Conservation (phyloP, 2,113 vertebrate species). For the Stercorarius parasiticus region DNA sequence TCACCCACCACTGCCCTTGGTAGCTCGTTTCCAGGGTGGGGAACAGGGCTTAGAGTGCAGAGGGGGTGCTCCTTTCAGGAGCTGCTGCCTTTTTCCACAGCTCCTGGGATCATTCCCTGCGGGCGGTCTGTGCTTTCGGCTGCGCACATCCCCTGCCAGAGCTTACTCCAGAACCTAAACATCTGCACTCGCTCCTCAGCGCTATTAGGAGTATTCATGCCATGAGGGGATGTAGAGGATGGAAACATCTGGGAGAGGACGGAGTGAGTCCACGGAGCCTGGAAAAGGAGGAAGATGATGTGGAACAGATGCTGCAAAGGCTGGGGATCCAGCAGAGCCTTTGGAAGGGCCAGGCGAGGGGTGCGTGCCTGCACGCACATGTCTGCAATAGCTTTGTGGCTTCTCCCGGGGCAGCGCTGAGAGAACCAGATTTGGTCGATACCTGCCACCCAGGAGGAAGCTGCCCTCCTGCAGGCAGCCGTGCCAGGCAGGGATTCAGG, state of each 20-base stretch:
- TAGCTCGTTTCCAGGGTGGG: not conserved
- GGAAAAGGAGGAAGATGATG: not conserved
- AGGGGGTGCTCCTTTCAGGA: not conserved
- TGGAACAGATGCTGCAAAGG: conserved; percentile 14
- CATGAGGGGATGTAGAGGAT: not conserved
- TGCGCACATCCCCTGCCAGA: not conserved
- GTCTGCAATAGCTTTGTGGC: not conserved
- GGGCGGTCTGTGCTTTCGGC: accelerated
- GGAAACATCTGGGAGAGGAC: conserved; percentile 30
- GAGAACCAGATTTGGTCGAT: not conserved
- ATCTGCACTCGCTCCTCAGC: not conserved
- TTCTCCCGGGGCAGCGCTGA: not conserved
- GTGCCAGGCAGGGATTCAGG: not conserved
- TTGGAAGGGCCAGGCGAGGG: not conserved
- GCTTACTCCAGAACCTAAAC: not conserved
- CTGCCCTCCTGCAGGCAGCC: not conserved
- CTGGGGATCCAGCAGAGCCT: not conserved
- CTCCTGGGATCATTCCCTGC: not conserved
- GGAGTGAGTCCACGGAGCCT: not conserved
- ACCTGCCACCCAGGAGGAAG: not conserved
- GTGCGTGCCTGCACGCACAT: not conserved
- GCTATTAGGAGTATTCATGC: not conserved
- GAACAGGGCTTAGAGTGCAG: not conserved
- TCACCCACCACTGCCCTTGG: no score
- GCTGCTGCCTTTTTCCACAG: not conserved